Evolutionary conservation across 2,888 invertebrate genomes (phyloP), one percentile per base, ranked within the genome.

Genomic region (Drosophila neutralis): DNA sequence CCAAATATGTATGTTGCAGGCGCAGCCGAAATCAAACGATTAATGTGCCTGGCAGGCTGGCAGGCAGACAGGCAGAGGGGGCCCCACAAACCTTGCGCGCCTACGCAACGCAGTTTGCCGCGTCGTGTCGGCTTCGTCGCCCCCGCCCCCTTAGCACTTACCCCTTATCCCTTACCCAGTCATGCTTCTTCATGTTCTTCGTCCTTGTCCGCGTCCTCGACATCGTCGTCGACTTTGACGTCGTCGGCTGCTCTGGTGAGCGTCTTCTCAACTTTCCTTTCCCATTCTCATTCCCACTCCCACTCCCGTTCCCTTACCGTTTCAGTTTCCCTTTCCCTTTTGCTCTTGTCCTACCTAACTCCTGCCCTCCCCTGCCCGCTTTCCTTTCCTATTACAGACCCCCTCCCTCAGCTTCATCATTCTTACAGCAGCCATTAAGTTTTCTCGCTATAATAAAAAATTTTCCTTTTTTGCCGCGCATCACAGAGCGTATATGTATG

Each of bases 381-480:
- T 59, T 57, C 58, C 71, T 71, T 69, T 51, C 53, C 64, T 78
- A 60, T 63, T 57, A 62, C 21, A 42, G 27, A 24, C 53, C 38
- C n/a, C 48, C 45, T 6, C n/a, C 52, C 15, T 29, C 52, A 38
- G 35, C 57, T 63, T 69, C 77, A 51, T 62, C 78, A 80, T 81
- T 82, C 80, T 83, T 83, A 78, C 85, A 87, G 80, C 89, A 91
- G 87, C 92, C 91, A 92, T 91, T 91, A 91, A 91, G 91, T 91
- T 91, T 87, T 91, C 89, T 87, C 84, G 91, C 80, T 91, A 92
- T 92, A 91, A 92, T 91, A 92, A 91, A 92, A 91, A 91, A 89
- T 87, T 90, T 90, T 91, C 79, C 76, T 87, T 81, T 87, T 78
- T 69, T 68, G 87, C 89, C 80, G 76, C 73, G 73, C 73, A 66